Evolutionary conservation across 2,113 vertebrate species (phyloP).

Genomic region (Colistium nudipinnis): DNA sequence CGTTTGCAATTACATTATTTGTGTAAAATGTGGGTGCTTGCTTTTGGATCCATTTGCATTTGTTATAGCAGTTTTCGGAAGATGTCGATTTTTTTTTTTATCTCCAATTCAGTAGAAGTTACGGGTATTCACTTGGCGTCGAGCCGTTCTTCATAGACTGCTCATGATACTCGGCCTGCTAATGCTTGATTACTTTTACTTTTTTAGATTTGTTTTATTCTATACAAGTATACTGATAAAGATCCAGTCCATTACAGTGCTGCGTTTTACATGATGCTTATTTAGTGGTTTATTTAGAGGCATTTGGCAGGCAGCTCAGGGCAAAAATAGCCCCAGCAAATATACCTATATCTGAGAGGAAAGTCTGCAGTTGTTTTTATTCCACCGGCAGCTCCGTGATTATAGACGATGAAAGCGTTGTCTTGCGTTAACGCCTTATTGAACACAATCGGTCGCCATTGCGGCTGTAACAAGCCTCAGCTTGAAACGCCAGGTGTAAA

Average conservation of each 20-base stretch:
- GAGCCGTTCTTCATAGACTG: too few relatives aligned
- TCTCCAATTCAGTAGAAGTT: neutral
- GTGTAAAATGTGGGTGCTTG: too few relatives aligned
- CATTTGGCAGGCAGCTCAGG: constrained; percentile 41
- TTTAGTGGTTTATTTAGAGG: neutral
- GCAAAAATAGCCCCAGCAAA: constrained; percentile 29
- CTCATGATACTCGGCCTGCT: too few relatives aligned
- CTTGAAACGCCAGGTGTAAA: constrained; percentile 10
- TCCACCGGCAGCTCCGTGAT: neutral
- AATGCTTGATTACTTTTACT: too few relatives aligned
- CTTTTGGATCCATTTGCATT: too few relatives aligned
- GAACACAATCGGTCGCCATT: constrained; percentile 28
- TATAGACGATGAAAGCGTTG: neutral
- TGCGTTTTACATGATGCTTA: constrained; percentile 17
- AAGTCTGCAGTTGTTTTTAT: constrained; percentile 2
- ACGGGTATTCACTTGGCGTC: neutral
- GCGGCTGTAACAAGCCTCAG: neutral
- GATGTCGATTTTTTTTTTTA: too few relatives aligned
- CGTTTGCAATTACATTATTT: too few relatives aligned
- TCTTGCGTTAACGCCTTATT: constrained; percentile 15
- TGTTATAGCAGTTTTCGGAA: neutral
- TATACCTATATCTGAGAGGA: neutral
- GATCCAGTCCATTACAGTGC: neutral
- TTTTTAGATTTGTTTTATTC: neutral
- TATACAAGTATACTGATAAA: neutral